Conservation (phyloP, 2,888 invertebrate species). For the Meloe dianella region DNA sequence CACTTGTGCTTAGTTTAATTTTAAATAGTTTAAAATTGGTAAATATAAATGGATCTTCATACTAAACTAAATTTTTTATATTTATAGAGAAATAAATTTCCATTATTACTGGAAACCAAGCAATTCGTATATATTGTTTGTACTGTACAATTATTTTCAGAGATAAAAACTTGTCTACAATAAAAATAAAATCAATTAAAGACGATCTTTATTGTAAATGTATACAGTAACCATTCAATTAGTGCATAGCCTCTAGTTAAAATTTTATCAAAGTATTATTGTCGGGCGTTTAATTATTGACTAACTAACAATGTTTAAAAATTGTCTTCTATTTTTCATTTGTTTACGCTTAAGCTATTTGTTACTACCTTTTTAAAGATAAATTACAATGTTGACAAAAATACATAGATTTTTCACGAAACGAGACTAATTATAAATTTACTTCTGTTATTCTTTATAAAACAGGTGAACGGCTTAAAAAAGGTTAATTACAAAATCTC, state of each 20-base stretch:
- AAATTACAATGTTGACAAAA: not conserved
- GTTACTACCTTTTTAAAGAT: not conserved
- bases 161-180: not conserved
- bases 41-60: too few relatives aligned
- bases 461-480: not conserved
- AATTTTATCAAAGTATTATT: not conserved
- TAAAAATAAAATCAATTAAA: not conserved
- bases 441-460: not conserved
- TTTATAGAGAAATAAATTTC: too few relatives aligned
- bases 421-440: not conserved
- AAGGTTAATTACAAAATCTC: slow-evolving; percentile 1
- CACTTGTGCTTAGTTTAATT: slow-evolving; percentile 25
- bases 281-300: not conserved
- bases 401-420: not conserved
- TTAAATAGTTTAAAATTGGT: too few relatives aligned
- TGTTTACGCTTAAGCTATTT: not conserved
- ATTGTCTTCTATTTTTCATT: not conserved
- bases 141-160: not conserved
- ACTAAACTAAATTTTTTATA: too few relatives aligned
- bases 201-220: not conserved
- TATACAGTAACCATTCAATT: not conserved
- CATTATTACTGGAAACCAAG: not conserved
- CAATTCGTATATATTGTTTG: not conserved
- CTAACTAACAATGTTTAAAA: not conserved
- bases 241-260: not conserved